These are phyloP conservation scores for Drosophila emarginata DNA, from an alignment of 2,888 invertebrate genomes.

Conservation along the genomic window DNA sequence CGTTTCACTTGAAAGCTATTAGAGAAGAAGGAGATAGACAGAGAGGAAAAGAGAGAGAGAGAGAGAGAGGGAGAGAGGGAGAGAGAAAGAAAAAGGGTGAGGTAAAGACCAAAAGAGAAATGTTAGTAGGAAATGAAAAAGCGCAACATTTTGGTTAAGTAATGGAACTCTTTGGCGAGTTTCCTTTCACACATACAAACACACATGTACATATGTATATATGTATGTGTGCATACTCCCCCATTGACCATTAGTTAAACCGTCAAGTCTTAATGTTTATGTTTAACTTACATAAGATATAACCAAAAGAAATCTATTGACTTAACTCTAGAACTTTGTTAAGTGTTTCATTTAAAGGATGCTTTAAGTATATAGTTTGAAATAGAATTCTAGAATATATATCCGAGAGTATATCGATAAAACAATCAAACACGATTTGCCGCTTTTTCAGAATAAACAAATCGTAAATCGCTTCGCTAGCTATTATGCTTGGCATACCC, in stretches of 20 bases:
- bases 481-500: conserved; percentile 1
- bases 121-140: conserved; percentile 34
- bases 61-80: neutral
- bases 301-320: no score
- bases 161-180: conserved; percentile 2
- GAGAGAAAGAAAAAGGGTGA: neutral
- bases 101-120: conserved; percentile 36
- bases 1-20: conserved; percentile 73
- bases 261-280: no score
- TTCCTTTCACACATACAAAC: neutral
- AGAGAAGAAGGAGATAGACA: conserved; percentile 19
- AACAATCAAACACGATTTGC: conserved; percentile 1
- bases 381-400: neutral
- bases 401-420: neutral
- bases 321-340: no score
- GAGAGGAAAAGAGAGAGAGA: neutral
- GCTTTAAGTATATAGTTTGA: no score
- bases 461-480: conserved; percentile 26
- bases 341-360: no score
- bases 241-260: no score
- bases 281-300: no score
- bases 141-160: conserved; percentile 10
- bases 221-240: neutral
- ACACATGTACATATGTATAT: neutral
- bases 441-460: conserved; percentile 21